phyloP scores from a whole-genome alignment of 2,888 invertebrate species.

The Trachelus troglodyta region DNA sequence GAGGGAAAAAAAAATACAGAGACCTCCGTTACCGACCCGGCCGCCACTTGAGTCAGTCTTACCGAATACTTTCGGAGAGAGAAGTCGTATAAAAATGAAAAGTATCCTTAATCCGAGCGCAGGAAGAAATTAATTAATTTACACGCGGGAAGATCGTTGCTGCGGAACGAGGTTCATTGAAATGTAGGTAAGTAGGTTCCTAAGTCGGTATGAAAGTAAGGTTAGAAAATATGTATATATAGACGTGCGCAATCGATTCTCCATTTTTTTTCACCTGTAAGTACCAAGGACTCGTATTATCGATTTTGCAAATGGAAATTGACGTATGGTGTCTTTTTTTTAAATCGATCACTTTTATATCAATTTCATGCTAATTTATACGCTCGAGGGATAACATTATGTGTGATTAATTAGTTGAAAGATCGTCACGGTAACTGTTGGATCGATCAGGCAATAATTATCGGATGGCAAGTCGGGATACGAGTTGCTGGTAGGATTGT shows the following conservation, averaged over 20 bases:
- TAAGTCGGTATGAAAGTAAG: neutral
- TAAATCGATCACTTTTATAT: neutral
- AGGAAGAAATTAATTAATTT: neutral
- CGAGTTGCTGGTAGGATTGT: neutral
- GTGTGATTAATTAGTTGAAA: neutral
- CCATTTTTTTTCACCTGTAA: neutral
- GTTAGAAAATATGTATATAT: neutral
- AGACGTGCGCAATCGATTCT: neutral
- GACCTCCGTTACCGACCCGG: too few relatives aligned
- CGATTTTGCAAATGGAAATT: neutral
- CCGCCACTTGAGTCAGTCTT: neutral
- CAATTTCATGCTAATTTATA: neutral
- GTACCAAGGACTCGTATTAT: neutral
- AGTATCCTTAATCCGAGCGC: neutral
- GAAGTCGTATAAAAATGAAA: neutral
- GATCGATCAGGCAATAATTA: neutral
- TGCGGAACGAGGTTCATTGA: neutral
- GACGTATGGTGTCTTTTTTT: neutral
- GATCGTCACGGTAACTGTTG: neutral
- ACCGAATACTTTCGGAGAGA: neutral
- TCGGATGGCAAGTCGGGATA: neutral
- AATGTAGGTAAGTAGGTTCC: neutral
- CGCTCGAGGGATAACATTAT: neutral
- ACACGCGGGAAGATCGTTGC: neutral
- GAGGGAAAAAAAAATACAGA: too few relatives aligned